Evolutionary conservation across 2,888 invertebrate species (phyloP).

Genomic region (Ischnus inquisitorius): DNA sequence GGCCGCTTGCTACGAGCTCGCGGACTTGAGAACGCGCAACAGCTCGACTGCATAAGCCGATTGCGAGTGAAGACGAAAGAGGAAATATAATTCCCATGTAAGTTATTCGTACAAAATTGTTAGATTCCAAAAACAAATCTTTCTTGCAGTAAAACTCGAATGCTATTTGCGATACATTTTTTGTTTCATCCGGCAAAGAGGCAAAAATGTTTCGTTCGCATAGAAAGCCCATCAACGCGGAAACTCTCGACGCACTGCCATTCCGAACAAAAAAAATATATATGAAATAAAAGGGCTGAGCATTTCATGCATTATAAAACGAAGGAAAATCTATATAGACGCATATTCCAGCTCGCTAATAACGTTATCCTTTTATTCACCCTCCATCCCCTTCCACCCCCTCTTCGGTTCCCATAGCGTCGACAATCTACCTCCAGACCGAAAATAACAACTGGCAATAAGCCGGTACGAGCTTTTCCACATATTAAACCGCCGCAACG

Average conservation of each 20-base stretch:
- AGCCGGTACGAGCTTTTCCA: constrained; percentile 81
- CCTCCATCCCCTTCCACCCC: background rate
- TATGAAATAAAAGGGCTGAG: background rate
- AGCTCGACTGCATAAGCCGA: constrained; percentile 10
- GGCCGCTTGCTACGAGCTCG: background rate
- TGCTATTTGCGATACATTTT: constrained; percentile 21
- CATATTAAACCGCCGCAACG: constrained; percentile 78
- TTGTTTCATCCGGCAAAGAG: background rate
- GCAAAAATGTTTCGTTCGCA: background rate
- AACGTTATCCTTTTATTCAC: constrained; percentile 64
- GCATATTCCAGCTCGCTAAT: constrained; percentile 58
- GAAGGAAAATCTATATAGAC: constrained; percentile 48
- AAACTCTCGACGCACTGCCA: constrained; percentile 32
- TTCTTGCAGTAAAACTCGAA: constrained; percentile 20
- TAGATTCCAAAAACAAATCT: background rate
- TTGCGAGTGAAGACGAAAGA: background rate
- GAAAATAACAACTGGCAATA: constrained; percentile 82
- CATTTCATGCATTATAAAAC: constrained; percentile 33
- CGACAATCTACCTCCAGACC: constrained; percentile 73
- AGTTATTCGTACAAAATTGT: background rate
- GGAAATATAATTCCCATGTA: background rate
- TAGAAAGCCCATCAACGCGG: constrained; percentile 1
- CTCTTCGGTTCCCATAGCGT: constrained; percentile 56
- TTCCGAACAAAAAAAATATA: constrained; percentile 28
- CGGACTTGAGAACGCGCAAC: background rate